Evolutionary conservation across 2,888 invertebrate species (phyloP), one percentile per base, ranked within the genome.

Genomic region (Ormyrus rosae): DNA sequence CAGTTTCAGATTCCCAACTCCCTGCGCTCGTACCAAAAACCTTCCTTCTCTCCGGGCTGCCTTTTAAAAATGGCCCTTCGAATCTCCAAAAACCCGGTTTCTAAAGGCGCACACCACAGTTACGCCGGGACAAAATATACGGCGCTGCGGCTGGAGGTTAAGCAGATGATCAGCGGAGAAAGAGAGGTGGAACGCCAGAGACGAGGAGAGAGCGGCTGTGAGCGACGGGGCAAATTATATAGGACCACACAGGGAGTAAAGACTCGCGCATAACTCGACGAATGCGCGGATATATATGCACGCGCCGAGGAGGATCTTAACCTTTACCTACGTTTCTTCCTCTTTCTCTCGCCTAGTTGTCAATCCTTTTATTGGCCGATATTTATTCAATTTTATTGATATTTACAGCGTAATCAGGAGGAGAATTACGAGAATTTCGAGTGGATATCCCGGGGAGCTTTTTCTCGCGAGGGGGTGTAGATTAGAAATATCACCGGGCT

Each of bases 221-320:
- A 78, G 65, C 80, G 71, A 71, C 74, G 56, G 65, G 63, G 71
- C 71, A 80, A 80, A 78, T 78, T 78, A 81, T 75, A 69, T 34
- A 73, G 69, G 80, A 81, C 80, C 80, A 76, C 80, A 68, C 80
- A 80, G n/a, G 34, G 55, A 60, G 73, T 45, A 11, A 50, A 19
- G 53, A 51, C 51, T 60, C 53, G 51, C 67, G 34, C 11, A 34
- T 67, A 65, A 50, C 64, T 10, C 45, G 34, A 34, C 34, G 34
- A 34, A 34, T 34, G 55, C 65, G 70, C 60, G 46, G 45, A 67
- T 68, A 4, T 68, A 60, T 45, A 60, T 46, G 51, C 5, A 34
- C 19, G 45, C 7, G 11, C 7, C 13, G 65, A 34, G 55, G 53
- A 69, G 76, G 55, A 69, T 53, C 13, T 63, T 69, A 13, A 45